Conservation (phyloP, 2,113 vertebrate species). For the Vimba vimba region DNA sequence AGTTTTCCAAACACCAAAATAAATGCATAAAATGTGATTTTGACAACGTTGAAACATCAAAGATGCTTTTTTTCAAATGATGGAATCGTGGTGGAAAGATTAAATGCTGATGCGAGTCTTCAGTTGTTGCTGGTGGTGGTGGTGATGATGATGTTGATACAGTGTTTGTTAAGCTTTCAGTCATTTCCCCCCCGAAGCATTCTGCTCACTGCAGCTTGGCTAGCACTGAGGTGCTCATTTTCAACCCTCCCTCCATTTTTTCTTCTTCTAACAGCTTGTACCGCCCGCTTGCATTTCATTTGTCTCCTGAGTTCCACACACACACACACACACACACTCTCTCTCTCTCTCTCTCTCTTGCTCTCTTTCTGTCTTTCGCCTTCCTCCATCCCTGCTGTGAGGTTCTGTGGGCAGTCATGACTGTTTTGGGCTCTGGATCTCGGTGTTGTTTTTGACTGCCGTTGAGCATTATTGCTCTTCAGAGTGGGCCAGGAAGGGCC, state of each 20-base stretch:
- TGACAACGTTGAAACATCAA: neutral
- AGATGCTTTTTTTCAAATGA: neutral
- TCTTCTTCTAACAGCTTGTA: slow-evolving; percentile 5
- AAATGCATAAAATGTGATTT: neutral
- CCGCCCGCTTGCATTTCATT: slow-evolving; percentile 26
- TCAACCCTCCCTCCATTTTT: slow-evolving; percentile 22
- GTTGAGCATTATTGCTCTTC: neutral
- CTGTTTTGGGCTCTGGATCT: slow-evolving; percentile 24
- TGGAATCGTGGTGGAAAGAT: neutral
- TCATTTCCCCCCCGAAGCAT: neutral
- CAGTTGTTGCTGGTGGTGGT: neutral
- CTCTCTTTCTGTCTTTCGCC: neutral
- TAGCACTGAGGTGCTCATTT: slow-evolving; percentile 2
- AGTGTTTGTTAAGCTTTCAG: neutral
- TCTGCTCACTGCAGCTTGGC: slow-evolving; percentile 9
- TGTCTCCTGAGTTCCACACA: neutral
- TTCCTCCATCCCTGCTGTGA: slow-evolving; percentile 34
- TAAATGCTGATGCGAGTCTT: neutral
- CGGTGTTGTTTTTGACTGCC: neutral
- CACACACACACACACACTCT: neutral
- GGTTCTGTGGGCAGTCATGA: slow-evolving; percentile 51
- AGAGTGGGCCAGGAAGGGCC: neutral
- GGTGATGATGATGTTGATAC: neutral
- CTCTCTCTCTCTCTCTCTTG: slow-evolving; percentile 7
- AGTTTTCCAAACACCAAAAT: neutral